phyloP scores from a whole-genome alignment of 1,140 invertebrate genomes.

The Brachionus calyciflorus region DNA sequence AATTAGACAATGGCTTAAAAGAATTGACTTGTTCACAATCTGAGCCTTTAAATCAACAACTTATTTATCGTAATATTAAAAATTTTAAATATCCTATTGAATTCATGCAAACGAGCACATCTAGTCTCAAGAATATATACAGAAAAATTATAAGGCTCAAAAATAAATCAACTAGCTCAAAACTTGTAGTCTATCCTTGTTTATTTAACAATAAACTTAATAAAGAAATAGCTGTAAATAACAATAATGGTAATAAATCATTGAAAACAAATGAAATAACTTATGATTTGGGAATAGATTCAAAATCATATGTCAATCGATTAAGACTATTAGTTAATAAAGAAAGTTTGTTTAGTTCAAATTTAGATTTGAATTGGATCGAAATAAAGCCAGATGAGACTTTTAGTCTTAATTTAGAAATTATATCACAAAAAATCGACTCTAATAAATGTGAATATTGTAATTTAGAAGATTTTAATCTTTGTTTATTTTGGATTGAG shows the following conservation, averaged over 20 bases:
- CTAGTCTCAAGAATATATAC: background rate
- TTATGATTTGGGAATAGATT: background rate
- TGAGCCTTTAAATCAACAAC: background rate
- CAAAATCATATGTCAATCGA: background rate
- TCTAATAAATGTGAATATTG: background rate
- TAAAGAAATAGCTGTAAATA: background rate
- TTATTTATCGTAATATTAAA: slow-evolving; percentile 6
- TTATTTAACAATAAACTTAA: background rate
- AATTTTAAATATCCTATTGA: slow-evolving; percentile 15
- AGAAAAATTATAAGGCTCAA: background rate
- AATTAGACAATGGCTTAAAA: slow-evolving; percentile 2
- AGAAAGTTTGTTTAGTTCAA: background rate
- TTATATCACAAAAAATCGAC: background rate
- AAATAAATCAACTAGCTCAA: background rate
- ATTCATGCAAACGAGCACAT: background rate
- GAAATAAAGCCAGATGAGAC: slow-evolving; percentile 12
- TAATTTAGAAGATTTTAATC: slow-evolving; percentile 14
- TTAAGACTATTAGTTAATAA: slow-evolving; percentile 1
- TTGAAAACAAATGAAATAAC: background rate
- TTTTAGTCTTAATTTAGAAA: slow-evolving; percentile 20
- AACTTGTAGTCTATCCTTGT: slow-evolving; percentile 8
- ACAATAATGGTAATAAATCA: too few species aligned
- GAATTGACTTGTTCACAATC: background rate
- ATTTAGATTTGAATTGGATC: background rate
- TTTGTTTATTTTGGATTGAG: slow-evolving; percentile 23